Conservation (phyloP, 2,797 vertebrate genomes). For the Gymnothorax javanicus region DNA sequence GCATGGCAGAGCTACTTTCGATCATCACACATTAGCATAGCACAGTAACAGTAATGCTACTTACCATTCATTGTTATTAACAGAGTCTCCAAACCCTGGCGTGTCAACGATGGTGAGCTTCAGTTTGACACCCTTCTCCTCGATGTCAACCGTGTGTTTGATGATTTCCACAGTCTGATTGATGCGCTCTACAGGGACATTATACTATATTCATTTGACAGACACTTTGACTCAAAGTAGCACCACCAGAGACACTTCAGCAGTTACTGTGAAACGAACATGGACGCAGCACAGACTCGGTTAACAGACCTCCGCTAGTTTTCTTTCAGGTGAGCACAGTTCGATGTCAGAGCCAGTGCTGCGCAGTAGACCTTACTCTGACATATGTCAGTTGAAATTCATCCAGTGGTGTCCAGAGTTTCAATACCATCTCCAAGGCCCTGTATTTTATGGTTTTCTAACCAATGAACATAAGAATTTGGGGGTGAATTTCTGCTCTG, state of each 20-base stretch:
- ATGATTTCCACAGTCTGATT: slow-evolving; percentile 95
- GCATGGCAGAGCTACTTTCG: no score
- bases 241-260: no score
- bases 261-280: background rate
- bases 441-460: no score
- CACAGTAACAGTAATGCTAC: slow-evolving; percentile 33
- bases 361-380: background rate
- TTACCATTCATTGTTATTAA: slow-evolving; percentile 97
- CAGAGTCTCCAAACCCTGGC: slow-evolving; percentile 94
- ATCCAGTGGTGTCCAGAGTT: background rate
- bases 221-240: no score
- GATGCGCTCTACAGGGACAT: slow-evolving; percentile 81
- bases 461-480: no score
- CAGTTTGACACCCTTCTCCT: slow-evolving; percentile 97
- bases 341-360: background rate
- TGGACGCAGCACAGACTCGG: background rate
- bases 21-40: no score
- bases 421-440: background rate
- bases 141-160: slow-evolving; percentile 97
- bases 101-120: slow-evolving; percentile 98
- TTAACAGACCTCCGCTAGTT: background rate
- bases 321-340: background rate
- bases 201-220: background rate
- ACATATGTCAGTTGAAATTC: background rate
- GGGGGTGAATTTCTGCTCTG: no score